phyloP scores from a whole-genome alignment of 1,140 invertebrate species.

The Achroia grisella region DNA sequence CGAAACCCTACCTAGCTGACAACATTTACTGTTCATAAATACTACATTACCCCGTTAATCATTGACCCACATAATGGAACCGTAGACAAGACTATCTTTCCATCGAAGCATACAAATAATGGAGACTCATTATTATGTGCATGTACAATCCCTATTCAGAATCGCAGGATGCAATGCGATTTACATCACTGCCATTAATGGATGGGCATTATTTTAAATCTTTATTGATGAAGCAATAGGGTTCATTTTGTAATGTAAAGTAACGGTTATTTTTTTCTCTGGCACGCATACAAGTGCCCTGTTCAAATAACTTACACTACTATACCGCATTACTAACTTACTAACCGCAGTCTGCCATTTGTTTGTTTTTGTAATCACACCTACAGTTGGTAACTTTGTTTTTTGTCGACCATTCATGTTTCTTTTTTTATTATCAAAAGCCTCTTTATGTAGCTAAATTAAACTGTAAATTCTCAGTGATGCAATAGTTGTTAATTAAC shows the following conservation, averaged over 20 bases:
- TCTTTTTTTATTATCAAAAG: too few relatives aligned
- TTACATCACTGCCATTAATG: slow-evolving; percentile 33
- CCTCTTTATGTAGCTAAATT: too few relatives aligned
- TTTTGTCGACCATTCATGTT: too few relatives aligned
- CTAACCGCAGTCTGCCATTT: slow-evolving; percentile 33
- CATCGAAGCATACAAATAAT: slow-evolving; percentile 10
- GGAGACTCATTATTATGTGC: slow-evolving; percentile 22
- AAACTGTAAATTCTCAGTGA: too few relatives aligned
- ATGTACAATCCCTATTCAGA: slow-evolving; percentile 34
- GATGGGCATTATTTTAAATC: neutral
- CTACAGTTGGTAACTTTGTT: too few relatives aligned
- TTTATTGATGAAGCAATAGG: slow-evolving; percentile 13
- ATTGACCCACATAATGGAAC: slow-evolving; percentile 3
- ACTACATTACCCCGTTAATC: neutral
- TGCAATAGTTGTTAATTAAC: too few relatives aligned
- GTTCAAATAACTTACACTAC: too few relatives aligned
- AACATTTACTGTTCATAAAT: neutral
- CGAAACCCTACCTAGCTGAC: too few relatives aligned
- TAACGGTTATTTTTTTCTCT: too few relatives aligned
- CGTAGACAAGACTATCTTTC: slow-evolving; percentile 3
- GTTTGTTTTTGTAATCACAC: slow-evolving; percentile 52
- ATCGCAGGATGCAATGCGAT: slow-evolving; percentile 47
- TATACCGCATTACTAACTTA: too few relatives aligned
- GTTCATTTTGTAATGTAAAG: slow-evolving; percentile 19
- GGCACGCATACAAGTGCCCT: too few relatives aligned